Conservation (phyloP, 2,888 invertebrate species). For the Fragum fragum region DNA sequence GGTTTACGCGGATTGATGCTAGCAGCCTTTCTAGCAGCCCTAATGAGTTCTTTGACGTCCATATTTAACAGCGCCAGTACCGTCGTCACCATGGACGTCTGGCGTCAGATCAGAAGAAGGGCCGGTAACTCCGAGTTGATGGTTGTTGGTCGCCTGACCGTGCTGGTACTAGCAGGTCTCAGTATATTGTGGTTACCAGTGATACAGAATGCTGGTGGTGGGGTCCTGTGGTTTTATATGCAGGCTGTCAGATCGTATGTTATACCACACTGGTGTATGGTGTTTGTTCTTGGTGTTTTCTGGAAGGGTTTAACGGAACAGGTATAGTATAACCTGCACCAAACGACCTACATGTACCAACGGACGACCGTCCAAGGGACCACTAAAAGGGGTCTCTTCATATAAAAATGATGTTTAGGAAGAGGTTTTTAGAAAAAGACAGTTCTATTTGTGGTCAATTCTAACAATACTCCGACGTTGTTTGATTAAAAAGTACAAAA, state of each 20-base stretch:
- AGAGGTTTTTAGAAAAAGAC: too few species aligned
- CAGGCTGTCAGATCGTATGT: constrained; percentile 88
- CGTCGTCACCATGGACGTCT: constrained; percentile 89
- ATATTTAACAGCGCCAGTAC: constrained; percentile 88
- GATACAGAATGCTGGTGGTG: constrained; percentile 86
- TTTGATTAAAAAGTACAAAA: too few species aligned
- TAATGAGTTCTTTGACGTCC: constrained; percentile 88
- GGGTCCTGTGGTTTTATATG: constrained; percentile 88
- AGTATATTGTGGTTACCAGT: constrained; percentile 88
- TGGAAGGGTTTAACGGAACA: constrained; percentile 88
- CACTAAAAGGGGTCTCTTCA: too few species aligned
- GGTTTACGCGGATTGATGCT: constrained; percentile 86
- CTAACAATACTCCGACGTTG: too few species aligned
- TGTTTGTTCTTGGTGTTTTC: constrained; percentile 88
- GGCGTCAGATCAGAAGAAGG: constrained; percentile 79
- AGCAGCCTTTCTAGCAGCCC: constrained; percentile 88
- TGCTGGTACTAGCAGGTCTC: constrained; percentile 46
- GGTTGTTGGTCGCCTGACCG: constrained; percentile 85
- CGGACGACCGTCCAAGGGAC: too few species aligned
- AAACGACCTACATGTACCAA: too few species aligned
- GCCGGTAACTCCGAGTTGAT: constrained; percentile 81
- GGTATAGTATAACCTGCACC: too few species aligned
- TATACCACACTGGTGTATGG: constrained; percentile 88
- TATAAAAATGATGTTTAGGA: too few species aligned
- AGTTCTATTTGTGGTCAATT: too few species aligned